These are phyloP conservation scores for Gobionotothen gibberifrons DNA, from an alignment of 2,797 vertebrate species.

Conservation along the genomic window DNA sequence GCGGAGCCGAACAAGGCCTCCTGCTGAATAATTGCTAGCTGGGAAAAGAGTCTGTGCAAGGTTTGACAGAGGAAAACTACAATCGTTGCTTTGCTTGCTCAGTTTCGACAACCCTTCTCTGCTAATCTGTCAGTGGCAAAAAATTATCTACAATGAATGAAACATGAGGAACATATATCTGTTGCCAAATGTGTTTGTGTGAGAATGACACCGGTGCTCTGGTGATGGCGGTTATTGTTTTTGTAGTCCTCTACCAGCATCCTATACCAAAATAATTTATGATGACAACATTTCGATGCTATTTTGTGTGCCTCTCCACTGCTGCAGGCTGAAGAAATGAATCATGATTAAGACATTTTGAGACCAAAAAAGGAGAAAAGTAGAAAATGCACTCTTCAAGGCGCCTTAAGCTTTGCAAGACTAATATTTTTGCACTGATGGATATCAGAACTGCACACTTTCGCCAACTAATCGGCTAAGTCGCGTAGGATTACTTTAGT, in stretches of 20 bases:
- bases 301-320: slow-evolving; percentile 20
- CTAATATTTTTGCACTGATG: slow-evolving; percentile 18
- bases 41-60: slow-evolving; percentile 63
- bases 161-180: slow-evolving; percentile 41
- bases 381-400: slow-evolving; percentile 6
- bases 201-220: slow-evolving; percentile 15
- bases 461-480: no score
- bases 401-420: slow-evolving; percentile 12
- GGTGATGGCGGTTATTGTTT: slow-evolving; percentile 17
- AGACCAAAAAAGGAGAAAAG: slow-evolving; percentile 22
- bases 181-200: slow-evolving; percentile 19
- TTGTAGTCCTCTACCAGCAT: slow-evolving; percentile 5
- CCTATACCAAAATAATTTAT: slow-evolving; percentile 54
- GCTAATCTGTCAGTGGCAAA: slow-evolving; percentile 34
- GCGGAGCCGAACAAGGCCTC: slow-evolving; percentile 65
- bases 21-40: slow-evolving; percentile 79
- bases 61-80: slow-evolving; percentile 58
- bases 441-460: no score
- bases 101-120: slow-evolving; percentile 37
- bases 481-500: no score
- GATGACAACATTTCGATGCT: slow-evolving; percentile 44
- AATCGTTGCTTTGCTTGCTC: slow-evolving; percentile 53
- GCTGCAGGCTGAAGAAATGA: slow-evolving; percentile 30
- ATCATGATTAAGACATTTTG: slow-evolving; percentile 34
- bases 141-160: slow-evolving; percentile 61